A percentile compares a stretch with the other conserved stretches of the same genome.
phyloP scores from a whole-genome alignment of 1,140 invertebrate species.

The Drosophila ironensis region DNA sequence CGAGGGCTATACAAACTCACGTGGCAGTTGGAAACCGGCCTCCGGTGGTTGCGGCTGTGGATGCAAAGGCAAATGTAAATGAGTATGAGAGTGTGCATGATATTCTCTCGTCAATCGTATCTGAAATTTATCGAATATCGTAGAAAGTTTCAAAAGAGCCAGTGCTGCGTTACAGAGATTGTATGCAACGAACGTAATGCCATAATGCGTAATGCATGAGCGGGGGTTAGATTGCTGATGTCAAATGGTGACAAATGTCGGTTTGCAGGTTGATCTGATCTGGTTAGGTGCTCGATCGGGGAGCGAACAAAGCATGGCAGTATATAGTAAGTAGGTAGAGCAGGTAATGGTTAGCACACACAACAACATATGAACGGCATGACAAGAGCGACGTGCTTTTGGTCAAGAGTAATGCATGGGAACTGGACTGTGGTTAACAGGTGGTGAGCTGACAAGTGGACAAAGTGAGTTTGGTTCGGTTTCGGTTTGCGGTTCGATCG shows the following conservation, averaged over 20 bases:
- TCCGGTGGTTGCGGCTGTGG: slow-evolving; percentile 90
- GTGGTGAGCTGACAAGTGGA: slow-evolving; percentile 49
- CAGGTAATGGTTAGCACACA: slow-evolving; percentile 49
- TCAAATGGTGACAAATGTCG: slow-evolving; percentile 21
- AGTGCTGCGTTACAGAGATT: slow-evolving; percentile 64
- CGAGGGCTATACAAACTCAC: slow-evolving; percentile 82
- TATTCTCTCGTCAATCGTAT: slow-evolving; percentile 83
- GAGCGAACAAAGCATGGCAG: slow-evolving; percentile 39
- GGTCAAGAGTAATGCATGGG: slow-evolving; percentile 14
- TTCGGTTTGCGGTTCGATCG: slow-evolving; percentile 41
- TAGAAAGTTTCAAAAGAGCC: slow-evolving; percentile 79
- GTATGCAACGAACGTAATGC: slow-evolving; percentile 23
- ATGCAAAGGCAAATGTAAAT: slow-evolving; percentile 93
- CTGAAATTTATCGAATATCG: slow-evolving; percentile 82
- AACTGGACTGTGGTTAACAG: slow-evolving; percentile 39
- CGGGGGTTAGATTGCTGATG: slow-evolving; percentile 29
- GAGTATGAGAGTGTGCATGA: slow-evolving; percentile 89
- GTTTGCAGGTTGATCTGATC: slow-evolving; percentile 1
- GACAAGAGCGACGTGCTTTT: slow-evolving; percentile 32
- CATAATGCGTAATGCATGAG: slow-evolving; percentile 17
- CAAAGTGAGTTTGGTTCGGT: slow-evolving; percentile 59
- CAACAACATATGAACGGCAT: slow-evolving; percentile 31
- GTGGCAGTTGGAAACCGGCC: slow-evolving; percentile 83
- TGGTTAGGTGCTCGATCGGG: slow-evolving; percentile 30
- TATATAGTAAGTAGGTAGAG: too few species aligned